A percentile compares a stretch with the other conserved stretches of the same genome.
Evolutionary conservation across 2,113 vertebrate genomes (phyloP).

Genomic region (Capricornis sumatraensis): DNA sequence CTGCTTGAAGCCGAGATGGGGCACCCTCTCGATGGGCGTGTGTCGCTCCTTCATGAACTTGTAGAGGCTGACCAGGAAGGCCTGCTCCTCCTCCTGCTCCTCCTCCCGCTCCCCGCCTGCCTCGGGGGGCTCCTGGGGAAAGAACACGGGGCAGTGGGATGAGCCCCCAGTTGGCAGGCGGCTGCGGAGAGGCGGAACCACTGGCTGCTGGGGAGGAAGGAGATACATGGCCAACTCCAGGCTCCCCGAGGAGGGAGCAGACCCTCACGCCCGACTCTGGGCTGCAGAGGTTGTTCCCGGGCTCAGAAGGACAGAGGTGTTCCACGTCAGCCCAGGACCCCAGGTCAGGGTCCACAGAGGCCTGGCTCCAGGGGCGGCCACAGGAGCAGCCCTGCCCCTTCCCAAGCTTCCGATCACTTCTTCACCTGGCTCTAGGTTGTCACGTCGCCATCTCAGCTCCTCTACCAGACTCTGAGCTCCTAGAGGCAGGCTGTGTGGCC

Average conservation of each 20-base stretch:
- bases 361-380: background rate
- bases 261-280: background rate
- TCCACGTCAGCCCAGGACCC: background rate
- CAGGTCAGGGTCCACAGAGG: background rate
- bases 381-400: background rate
- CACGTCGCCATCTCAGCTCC: background rate
- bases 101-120: constrained; percentile 78
- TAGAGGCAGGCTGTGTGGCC: background rate
- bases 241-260: background rate
- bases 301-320: background rate
- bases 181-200: background rate
- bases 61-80: constrained; percentile 89
- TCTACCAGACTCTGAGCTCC: background rate
- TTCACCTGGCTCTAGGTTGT: background rate
- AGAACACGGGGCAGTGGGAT: constrained; percentile 27
- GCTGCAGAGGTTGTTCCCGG: background rate
- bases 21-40: constrained; percentile 94
- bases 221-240: background rate
- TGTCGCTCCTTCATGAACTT: constrained; percentile 92
- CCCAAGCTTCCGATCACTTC: background rate
- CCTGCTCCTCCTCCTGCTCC: constrained; percentile 88
- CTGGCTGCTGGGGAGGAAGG: background rate
- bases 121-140: constrained; percentile 60
- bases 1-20: constrained; percentile 97
- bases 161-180: background rate